These are phyloP conservation scores for Pseudanteris insignis DNA, from an alignment of 2,888 invertebrate genomes.

Conservation along the genomic window DNA sequence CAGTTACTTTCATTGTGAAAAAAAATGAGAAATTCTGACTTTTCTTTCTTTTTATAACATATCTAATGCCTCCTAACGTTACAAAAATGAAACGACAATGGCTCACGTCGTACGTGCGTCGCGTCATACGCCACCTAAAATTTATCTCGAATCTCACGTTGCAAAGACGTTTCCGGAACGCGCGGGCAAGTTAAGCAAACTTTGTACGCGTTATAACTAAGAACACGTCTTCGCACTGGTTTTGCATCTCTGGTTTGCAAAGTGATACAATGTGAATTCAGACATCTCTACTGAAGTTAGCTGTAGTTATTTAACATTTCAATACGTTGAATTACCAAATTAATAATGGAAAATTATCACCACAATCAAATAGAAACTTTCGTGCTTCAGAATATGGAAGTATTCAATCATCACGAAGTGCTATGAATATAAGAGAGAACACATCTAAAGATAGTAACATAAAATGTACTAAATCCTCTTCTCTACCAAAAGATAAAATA, in stretches of 20 bases:
- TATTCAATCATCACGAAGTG: slow-evolving; percentile 15
- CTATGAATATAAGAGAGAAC: slow-evolving; percentile 38
- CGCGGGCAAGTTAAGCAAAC: slow-evolving; percentile 22
- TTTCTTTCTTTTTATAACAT: too few relatives aligned
- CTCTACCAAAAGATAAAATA: slow-evolving; percentile 7
- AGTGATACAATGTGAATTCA: too few relatives aligned
- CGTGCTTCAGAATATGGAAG: too few relatives aligned
- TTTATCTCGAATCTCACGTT: slow-evolving; percentile 14
- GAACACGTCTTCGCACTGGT: slow-evolving; percentile 5
- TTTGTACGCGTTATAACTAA: slow-evolving; percentile 19
- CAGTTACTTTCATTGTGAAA: not conserved
- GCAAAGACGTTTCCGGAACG: slow-evolving; percentile 18
- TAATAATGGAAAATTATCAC: too few relatives aligned
- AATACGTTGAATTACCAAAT: too few relatives aligned
- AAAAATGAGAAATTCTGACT: not conserved
- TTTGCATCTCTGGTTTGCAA: slow-evolving; percentile 1
- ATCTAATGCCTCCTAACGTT: too few relatives aligned
- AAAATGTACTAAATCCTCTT: slow-evolving; percentile 8
- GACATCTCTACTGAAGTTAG: not conserved
- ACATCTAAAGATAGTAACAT: not conserved
- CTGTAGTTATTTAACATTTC: not conserved
- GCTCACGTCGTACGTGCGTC: not conserved
- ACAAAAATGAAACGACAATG: slow-evolving; percentile 9
- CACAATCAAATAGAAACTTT: too few relatives aligned
- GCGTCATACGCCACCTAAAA: slow-evolving; percentile 4